Evolutionary conservation across 2,797 vertebrate genomes (phyloP).

Genomic region (Oreonectes daqikongensis): DNA sequence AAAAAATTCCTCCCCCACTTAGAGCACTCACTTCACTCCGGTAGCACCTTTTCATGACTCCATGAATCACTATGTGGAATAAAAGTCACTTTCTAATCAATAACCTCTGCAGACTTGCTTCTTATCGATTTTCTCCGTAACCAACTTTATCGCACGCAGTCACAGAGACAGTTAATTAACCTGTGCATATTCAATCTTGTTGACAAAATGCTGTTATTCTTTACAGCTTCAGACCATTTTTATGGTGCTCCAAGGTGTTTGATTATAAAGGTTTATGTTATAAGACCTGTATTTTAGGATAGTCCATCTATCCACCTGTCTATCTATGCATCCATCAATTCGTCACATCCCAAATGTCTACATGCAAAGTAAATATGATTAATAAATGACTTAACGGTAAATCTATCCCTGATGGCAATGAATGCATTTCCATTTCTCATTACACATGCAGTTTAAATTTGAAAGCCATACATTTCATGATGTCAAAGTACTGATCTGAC

Average conservation of each 20-base stretch:
- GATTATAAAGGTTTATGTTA: constrained; percentile 4
- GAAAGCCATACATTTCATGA: constrained; percentile 22
- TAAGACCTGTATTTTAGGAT: background rate
- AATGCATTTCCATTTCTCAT: constrained; percentile 27
- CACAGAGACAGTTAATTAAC: constrained; percentile 47
- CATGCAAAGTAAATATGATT: background rate
- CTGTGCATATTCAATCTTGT: constrained; percentile 47
- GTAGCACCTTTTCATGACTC: constrained; percentile 44
- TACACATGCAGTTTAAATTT: constrained; percentile 19
- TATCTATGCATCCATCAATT: too few species aligned
- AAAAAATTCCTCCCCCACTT: background rate
- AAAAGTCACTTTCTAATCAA: constrained; percentile 51
- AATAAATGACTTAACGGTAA: background rate
- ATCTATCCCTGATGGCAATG: background rate
- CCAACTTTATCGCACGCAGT: constrained; percentile 45
- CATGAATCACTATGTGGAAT: constrained; percentile 50
- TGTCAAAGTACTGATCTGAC: background rate
- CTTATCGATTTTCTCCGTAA: constrained; percentile 37
- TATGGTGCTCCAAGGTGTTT: constrained; percentile 16
- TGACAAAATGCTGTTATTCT: constrained; percentile 27
- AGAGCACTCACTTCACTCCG: background rate
- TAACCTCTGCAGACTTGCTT: constrained; percentile 32
- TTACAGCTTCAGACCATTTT: constrained; percentile 35
- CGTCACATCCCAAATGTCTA: background rate
- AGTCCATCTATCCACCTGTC: background rate